Base-by-base conservation (phyloP, 2,797 vertebrate species). In the Phoxinus dragarum region DNA sequence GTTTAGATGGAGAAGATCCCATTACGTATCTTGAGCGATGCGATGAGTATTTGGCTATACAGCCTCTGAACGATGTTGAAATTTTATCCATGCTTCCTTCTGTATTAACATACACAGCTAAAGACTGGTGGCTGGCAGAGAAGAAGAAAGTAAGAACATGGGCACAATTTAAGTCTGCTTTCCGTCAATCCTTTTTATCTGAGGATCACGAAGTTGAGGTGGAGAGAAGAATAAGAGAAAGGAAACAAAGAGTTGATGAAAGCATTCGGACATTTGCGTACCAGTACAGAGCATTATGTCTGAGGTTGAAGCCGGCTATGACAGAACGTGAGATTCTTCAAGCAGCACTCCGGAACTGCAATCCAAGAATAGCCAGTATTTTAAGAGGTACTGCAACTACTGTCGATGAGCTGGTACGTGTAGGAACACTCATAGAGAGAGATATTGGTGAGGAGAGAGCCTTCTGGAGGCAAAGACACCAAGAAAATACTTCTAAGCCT, bases 51-150 rank as follows among this genome's bases (percentile, higher is more conserved):
- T 34, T 85, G 2, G 68, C 74, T 9, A 11, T 85, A 1, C 82
- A 61, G 10, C 59, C 59, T 27, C 5, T 61, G n/a, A 61, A 61
- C 68, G 14, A 71, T 34, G 1, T 42, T 71, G 27, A 89, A 10
- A 36, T 88, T 6, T 71, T 86, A 3, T 79, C 79, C 2, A 79
- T 82, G 16, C 31, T 86, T 23, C 14, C 66, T 1, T 74, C 86
- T 59, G 78, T 84, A 6, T 42, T 89, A 0, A 54, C 80, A 19
- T 64, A 77, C 0, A 89, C 66, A 0, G 84, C 86, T 2, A 47
- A 81, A 19, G 84, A 77, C 14, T 80, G 84, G 81, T 86, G 84
- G 80, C 44, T 86, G 56, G 87, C 73, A 0, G 84, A 64, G 5
- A 36, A 71, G 5, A 36, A 76, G 11, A n/a, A 17, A 9, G 66